Evolutionary conservation across 2,797 vertebrate genomes (phyloP).

Genomic region (Halcyon badia): DNA sequence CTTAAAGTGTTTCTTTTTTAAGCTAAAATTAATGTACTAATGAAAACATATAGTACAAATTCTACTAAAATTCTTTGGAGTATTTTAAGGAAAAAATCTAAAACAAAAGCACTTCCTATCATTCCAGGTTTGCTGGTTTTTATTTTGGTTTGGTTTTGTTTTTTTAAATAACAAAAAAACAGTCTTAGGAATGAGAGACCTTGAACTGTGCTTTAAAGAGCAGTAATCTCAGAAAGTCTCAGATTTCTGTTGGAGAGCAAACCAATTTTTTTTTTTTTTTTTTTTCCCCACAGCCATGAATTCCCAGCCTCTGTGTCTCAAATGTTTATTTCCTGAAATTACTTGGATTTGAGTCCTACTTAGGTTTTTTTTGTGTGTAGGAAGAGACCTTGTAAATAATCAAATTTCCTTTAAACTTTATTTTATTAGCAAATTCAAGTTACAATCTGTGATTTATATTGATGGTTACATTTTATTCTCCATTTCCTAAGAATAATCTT

Average conservation of each 20-base stretch:
- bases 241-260: not conserved
- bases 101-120: not conserved
- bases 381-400: not conserved
- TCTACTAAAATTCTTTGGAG: not conserved
- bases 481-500: not conserved
- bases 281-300: not conserved
- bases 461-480: not conserved
- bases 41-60: not conserved
- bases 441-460: not conserved
- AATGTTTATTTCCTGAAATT: not conserved
- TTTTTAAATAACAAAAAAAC: too few relatives aligned
- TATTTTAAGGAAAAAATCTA: not conserved
- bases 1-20: not conserved
- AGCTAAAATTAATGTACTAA: not conserved
- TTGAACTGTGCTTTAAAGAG: not conserved
- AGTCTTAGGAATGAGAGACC: not conserved
- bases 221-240: not conserved
- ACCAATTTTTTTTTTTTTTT: not conserved
- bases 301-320: not conserved
- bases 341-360: not conserved
- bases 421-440: not conserved
- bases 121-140: not conserved
- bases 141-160: not conserved
- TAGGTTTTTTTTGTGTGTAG: too few relatives aligned
- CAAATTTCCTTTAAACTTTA: not conserved